Evolutionary conservation across 2,113 vertebrate species (phyloP), one percentile per base, ranked within the genome.

Genomic region (Etia nguti): DNA sequence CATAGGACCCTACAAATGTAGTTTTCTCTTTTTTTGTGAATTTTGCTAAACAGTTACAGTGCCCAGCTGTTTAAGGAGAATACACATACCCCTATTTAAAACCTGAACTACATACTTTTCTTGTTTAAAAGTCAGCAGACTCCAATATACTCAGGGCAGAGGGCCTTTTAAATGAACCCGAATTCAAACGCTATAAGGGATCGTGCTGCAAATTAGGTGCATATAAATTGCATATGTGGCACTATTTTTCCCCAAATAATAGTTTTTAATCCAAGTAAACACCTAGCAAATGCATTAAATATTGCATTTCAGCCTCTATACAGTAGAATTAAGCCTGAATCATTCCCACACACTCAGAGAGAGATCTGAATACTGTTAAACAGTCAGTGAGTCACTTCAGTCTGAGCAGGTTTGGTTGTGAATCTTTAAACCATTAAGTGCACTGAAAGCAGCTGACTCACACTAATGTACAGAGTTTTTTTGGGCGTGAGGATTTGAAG

Each of bases 341-440:
- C 90, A 86, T 16, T 18, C 24, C 79, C 56, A 36, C 75, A 60
- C 79, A 46, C 22, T 73, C 36, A 52, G 31, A 59, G 52, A 83
- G 48, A 68, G 41, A 86, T 84, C 38, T 86, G 77, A 80, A 77
- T 77, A 20, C 18, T 75, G 79, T 29, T 50, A 22, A 82, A 59
- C 29, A 81, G 68, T 36, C 52, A 36, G 43, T 82, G 88, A 90
- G 60, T 93, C 90, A 80, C 73, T 77, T 59, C 60, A 34, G 34
- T 84, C 65, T 65, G 38, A 79, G 52, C 36, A n/a, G 56, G 59
- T 87, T 26, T 48, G 56, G 6, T 56, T 36, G 80, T 6, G 55
- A 87, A 80, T 81, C 62, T 81, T 89, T 29, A 50, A 77, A 52
- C 46, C 73, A 77, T 52, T 34, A 34, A 52, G 10, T 52, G 70